Evolutionary conservation across 2,888 invertebrate species (phyloP), one percentile per base, ranked within the genome.

Genomic region (Pardosa pseudoannulata): DNA sequence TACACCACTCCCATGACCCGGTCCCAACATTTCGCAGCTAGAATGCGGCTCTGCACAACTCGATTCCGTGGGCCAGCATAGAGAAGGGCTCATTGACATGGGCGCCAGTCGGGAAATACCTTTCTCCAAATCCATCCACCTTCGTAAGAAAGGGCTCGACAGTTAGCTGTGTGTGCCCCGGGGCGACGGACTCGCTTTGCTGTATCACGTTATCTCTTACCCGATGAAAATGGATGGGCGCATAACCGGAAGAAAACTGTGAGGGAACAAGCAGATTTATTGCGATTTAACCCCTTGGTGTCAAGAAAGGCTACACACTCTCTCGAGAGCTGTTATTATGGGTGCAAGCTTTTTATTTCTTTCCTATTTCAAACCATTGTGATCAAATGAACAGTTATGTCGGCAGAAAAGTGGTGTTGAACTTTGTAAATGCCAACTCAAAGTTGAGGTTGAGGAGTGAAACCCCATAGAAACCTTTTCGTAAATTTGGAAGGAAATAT

Each of bases 1-100:
- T 70, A 62, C 71, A 71, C 82, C 82, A 82, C 82, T 82, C 82
- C 82, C 82, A 65, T 82, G 82, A 82, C 82, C 82, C 71, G 82
- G 62, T 76, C 70, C 64, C 56, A 32, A 56, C 67, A 65, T 65
- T 72, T 64, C 72, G 39, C 72, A 73, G 73, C 39, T 65, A 67
- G 50, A 65, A 62, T 74, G 41, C 75, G 75, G 32, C 70, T 75
- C 62, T 31, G 7, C 31, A 31, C 19, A 32, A 19, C 32, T 31
- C 0, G 29, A 29, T 7, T 65, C n/a, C 64, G 72, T 73, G 39
- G 80, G 65, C 29, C 28, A 67, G 67, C 64, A 39, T 19, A 19
- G 23, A 64, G 76, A 31, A 64, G 65, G 32, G 72, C 71, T 79
- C 79, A 79, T 79, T 71, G 79, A 71, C 79, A 79, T 79, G 68